Evolutionary conservation across 2,888 invertebrate species (phyloP).

Genomic region (Campopleginae sp.): DNA sequence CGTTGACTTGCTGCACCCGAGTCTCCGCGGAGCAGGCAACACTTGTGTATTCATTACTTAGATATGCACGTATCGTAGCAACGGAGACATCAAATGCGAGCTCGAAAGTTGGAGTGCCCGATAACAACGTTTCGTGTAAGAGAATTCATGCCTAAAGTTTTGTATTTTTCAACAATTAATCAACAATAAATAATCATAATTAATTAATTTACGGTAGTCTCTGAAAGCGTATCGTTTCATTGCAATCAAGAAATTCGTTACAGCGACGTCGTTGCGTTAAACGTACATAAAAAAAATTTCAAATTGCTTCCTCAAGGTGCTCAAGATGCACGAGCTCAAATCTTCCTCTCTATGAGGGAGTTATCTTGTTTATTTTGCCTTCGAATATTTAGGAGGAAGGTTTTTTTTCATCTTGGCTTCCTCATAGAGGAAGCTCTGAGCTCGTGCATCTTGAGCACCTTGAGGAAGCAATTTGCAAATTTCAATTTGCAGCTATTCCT

Average conservation of each 20-base stretch:
- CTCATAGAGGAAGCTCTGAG: too few species aligned
- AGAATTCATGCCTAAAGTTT: not conserved
- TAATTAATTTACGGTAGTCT: not conserved
- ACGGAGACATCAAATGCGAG: not conserved
- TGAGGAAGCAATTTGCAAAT: too few species aligned
- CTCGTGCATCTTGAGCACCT: too few species aligned
- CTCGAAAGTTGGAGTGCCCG: not conserved
- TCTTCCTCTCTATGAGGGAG: too few species aligned
- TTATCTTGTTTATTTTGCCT: too few species aligned
- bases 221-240: not conserved
- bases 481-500: too few species aligned
- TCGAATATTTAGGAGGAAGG: too few species aligned
- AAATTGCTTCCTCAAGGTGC: too few species aligned
- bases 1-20: not conserved
- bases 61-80: constrained; percentile 1
- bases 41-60: not conserved
- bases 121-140: not conserved
- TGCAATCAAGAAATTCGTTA: not conserved
- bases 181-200: too few species aligned
- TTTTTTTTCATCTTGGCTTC: too few species aligned
- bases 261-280: not conserved
- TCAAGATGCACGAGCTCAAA: too few species aligned
- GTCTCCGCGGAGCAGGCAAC: not conserved
- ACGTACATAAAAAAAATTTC: too few species aligned
- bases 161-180: not conserved